phyloP scores from a whole-genome alignment of 1,140 invertebrate species.

The Drosophila sucinea region DNA sequence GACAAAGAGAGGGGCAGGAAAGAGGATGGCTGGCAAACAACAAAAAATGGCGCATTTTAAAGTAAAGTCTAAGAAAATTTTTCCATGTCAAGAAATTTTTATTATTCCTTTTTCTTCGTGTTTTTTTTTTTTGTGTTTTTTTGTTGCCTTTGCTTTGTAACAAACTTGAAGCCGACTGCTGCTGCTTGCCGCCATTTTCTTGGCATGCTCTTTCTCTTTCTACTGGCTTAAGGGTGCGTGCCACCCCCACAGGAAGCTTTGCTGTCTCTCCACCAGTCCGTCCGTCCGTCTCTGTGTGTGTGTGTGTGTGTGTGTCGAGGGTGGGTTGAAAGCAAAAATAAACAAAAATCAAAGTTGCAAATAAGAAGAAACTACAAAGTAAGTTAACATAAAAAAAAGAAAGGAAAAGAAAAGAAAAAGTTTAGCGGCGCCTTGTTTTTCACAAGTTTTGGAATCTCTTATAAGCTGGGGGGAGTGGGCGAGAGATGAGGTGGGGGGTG shows the following conservation, averaged over 20 bases:
- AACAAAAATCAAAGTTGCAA: slow-evolving; percentile 82
- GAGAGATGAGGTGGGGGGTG: neutral
- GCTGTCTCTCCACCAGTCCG: slow-evolving; percentile 12
- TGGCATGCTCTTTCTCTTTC: slow-evolving; percentile 1
- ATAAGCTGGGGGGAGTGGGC: neutral
- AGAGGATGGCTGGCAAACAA: slow-evolving; percentile 55
- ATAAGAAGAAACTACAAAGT: slow-evolving; percentile 82
- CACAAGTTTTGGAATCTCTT: slow-evolving; percentile 60
- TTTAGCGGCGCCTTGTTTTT: slow-evolving; percentile 78
- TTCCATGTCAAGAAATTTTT: slow-evolving; percentile 56
- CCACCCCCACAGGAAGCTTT: slow-evolving; percentile 13
- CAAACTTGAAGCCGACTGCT: slow-evolving; percentile 27
- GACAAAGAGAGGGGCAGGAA: neutral
- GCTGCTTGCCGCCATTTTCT: slow-evolving; percentile 52
- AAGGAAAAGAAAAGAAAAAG: slow-evolving; percentile 30
- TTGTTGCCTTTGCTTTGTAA: slow-evolving; percentile 15
- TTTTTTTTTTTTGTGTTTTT: neutral
- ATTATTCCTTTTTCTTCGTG: slow-evolving; percentile 10
- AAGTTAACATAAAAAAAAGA: slow-evolving; percentile 73
- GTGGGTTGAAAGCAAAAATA: slow-evolving; percentile 69
- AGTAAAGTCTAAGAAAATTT: slow-evolving; percentile 57
- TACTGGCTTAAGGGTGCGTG: slow-evolving; percentile 10
- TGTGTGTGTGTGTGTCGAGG: slow-evolving; percentile 28
- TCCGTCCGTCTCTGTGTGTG: neutral
- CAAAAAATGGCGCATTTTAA: slow-evolving; percentile 80